Conservation (phyloP, 1,140 invertebrate genomes). For the Cryptotermes secundus region DNA sequence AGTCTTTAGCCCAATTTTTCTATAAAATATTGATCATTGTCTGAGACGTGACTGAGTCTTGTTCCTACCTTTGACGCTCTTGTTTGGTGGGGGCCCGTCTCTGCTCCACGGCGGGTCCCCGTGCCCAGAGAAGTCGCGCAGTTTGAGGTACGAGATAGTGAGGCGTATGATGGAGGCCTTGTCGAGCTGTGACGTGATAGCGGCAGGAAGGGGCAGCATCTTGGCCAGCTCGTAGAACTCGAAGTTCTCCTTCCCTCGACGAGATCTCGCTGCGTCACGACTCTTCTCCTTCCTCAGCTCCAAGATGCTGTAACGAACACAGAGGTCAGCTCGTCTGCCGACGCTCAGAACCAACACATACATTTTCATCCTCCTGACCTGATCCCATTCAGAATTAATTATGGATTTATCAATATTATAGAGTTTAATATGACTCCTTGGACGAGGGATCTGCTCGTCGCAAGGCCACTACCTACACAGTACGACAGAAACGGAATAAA, state of each 20-base stretch:
- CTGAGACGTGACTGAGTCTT: too few species aligned
- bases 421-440: too few species aligned
- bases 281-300: slow-evolving; percentile 97
- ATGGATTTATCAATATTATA: too few species aligned
- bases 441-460: too few species aligned
- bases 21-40: too few species aligned
- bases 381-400: too few species aligned
- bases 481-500: too few species aligned
- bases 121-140: slow-evolving; percentile 91
- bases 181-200: slow-evolving; percentile 96
- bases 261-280: slow-evolving; percentile 89
- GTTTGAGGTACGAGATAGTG: slow-evolving; percentile 95
- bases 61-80: slow-evolving; percentile 80
- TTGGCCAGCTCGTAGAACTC: slow-evolving; percentile 98
- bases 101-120: slow-evolving; percentile 93
- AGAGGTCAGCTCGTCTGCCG: background rate
- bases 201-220: slow-evolving; percentile 92
- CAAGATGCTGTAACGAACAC: slow-evolving; percentile 76
- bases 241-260: slow-evolving; percentile 96
- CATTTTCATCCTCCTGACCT: too few species aligned
- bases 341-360: background rate
- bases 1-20: too few species aligned
- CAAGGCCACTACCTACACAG: too few species aligned
- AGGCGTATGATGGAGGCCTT: slow-evolving; percentile 98
- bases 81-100: slow-evolving; percentile 71